Conservation (phyloP, 2,888 invertebrate species). For the Sympetrum striolatum region DNA sequence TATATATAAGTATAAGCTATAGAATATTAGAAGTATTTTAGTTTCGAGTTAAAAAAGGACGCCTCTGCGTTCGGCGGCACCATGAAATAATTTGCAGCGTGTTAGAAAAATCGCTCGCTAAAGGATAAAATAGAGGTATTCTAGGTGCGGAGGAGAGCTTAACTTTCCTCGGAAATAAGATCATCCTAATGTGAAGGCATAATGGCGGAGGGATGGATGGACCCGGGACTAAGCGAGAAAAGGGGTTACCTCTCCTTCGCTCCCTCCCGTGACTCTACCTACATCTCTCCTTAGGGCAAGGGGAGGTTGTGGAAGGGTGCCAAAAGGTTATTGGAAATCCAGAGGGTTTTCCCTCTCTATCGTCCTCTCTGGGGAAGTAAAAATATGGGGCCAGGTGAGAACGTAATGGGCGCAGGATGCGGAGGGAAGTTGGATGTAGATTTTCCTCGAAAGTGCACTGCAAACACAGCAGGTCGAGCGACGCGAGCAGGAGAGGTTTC, state of each 20-base stretch:
- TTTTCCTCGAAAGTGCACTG: background rate
- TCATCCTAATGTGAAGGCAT: background rate
- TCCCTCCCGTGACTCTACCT: background rate
- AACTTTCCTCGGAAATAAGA: background rate
- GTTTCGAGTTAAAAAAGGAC: background rate
- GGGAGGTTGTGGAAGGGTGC: conserved; percentile 27
- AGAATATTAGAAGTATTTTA: too few species aligned
- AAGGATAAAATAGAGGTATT: background rate
- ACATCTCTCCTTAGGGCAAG: background rate
- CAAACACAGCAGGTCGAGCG: conserved; percentile 1
- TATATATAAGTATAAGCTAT: too few species aligned
- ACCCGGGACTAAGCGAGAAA: background rate
- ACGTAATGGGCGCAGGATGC: background rate
- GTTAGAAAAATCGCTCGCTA: background rate
- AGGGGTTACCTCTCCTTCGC: background rate
- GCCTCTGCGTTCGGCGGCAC: too few species aligned
- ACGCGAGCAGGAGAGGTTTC: background rate
- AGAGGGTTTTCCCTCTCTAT: background rate
- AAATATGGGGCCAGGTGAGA: background rate
- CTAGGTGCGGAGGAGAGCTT: background rate
- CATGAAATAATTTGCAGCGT: background rate
- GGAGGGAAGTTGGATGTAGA: conserved; percentile 9
- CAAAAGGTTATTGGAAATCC: conserved; percentile 41
- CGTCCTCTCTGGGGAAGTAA: background rate
- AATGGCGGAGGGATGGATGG: conserved; percentile 14